A percentile compares a stretch with the other conserved stretches of the same genome.
phyloP scores from a whole-genome alignment of 1,140 invertebrate genomes.

The Drosophila dunni region DNA sequence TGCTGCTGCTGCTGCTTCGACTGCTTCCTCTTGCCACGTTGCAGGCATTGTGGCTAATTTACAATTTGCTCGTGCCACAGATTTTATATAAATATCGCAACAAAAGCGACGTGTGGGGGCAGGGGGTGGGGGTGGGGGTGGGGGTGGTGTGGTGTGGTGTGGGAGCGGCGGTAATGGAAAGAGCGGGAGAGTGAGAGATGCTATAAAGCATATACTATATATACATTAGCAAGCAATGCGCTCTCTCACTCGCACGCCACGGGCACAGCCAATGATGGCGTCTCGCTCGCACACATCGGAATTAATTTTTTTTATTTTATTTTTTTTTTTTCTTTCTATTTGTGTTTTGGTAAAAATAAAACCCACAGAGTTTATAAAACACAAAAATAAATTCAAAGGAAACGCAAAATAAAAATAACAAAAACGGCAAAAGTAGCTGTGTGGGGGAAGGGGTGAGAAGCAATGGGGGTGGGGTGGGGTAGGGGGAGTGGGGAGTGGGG shows the following conservation, averaged over 20 bases:
- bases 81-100: conserved; percentile 46
- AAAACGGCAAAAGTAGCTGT: conserved; percentile 53
- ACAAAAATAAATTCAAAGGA: conserved; percentile 81
- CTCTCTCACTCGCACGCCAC: background rate
- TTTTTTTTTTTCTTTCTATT: conserved; percentile 33
- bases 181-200: conserved; percentile 12
- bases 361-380: conserved; percentile 78
- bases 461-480: background rate
- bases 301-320: no score
- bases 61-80: conserved; percentile 70
- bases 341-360: conserved; percentile 70
- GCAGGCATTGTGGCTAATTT: conserved; percentile 55
- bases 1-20: background rate
- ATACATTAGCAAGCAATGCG: conserved; percentile 2
- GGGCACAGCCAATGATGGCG: background rate
- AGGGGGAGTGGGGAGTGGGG: background rate
- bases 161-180: background rate
- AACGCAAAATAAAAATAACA: conserved; percentile 72
- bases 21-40: background rate
- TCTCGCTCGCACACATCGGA: background rate
- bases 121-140: conserved; percentile 4
- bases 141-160: background rate
- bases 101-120: conserved; percentile 14
- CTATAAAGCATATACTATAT: conserved; percentile 51
- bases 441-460: background rate